phyloP scores from a whole-genome alignment of 2,888 invertebrate species.

The Eupelmus urozonus region DNA sequence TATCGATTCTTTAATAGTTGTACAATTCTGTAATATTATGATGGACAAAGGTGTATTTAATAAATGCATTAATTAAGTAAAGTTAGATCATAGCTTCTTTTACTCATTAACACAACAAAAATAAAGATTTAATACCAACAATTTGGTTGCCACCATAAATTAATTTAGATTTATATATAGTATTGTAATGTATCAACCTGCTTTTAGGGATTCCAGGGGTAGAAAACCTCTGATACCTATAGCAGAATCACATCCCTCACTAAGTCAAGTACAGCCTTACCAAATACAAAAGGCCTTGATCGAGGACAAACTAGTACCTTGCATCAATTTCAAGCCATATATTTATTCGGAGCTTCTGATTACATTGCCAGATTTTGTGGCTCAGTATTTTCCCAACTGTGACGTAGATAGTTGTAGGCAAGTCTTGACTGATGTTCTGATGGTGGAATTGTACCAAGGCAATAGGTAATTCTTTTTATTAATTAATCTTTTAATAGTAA shows the following conservation, averaged over 20 bases:
- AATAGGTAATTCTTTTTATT: slow-evolving; percentile 83
- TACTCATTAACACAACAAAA: too few species aligned
- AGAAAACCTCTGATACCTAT: slow-evolving; percentile 84
- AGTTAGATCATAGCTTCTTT: not conserved
- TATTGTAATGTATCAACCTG: not conserved
- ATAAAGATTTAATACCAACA: too few species aligned
- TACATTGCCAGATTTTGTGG: slow-evolving; percentile 89
- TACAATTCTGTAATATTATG: not conserved
- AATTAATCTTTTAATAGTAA: not conserved
- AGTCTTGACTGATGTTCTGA: slow-evolving; percentile 87
- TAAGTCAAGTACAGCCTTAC: slow-evolving; percentile 77
- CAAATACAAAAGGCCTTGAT: slow-evolving; percentile 88
- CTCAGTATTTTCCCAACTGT: slow-evolving; percentile 88
- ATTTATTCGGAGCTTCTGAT: slow-evolving; percentile 89
- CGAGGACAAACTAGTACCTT: slow-evolving; percentile 89
- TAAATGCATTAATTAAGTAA: slow-evolving; percentile 3
- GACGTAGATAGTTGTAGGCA: slow-evolving; percentile 87
- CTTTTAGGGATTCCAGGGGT: slow-evolving; percentile 71
- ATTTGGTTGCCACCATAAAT: too few species aligned
- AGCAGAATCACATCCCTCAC: slow-evolving; percentile 82
- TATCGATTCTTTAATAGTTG: too few species aligned
- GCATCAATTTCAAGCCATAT: slow-evolving; percentile 92
- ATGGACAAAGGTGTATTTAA: not conserved
- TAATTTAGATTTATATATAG: too few species aligned
- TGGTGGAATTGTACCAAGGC: slow-evolving; percentile 88